Evolutionary conservation across 2,888 invertebrate species (phyloP).

Genomic region (Troilus luridus): DNA sequence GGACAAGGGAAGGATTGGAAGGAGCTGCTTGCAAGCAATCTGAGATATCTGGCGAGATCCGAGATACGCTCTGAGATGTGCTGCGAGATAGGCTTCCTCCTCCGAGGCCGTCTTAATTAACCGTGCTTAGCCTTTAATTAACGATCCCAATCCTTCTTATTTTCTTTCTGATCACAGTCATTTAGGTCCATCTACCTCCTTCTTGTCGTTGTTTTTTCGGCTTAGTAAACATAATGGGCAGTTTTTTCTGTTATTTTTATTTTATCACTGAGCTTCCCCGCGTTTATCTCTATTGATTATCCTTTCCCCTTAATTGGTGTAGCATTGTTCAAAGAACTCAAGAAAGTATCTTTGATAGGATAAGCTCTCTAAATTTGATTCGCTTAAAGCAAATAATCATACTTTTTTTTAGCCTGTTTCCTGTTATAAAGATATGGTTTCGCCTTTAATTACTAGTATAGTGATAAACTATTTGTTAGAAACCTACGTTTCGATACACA

Average conservation of each 20-base stretch:
- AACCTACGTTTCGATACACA: too few species aligned
- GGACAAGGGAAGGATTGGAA: neutral
- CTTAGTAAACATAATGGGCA: neutral
- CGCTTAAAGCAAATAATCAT: too few species aligned
- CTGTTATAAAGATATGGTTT: too few species aligned
- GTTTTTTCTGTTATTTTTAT: neutral
- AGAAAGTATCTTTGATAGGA: too few species aligned
- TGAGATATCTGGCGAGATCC: conserved; percentile 22
- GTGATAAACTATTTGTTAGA: too few species aligned
- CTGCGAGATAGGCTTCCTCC: neutral
- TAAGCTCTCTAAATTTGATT: too few species aligned
- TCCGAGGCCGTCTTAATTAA: conserved; percentile 29
- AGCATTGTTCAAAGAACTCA: too few species aligned
- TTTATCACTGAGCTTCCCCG: neutral
- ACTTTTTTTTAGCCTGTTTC: too few species aligned
- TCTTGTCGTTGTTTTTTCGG: neutral
- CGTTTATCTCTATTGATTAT: neutral
- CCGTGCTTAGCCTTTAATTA: conserved; percentile 37
- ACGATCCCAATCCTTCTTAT: neutral
- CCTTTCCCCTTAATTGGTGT: neutral
- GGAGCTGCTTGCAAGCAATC: neutral
- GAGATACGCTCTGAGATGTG: neutral
- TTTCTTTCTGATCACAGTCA: neutral
- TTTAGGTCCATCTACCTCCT: conserved; percentile 2
- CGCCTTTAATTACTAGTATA: too few species aligned